These are phyloP conservation scores for Atherinomorus stipes DNA, from an alignment of 2,113 vertebrate species.

Conservation along the genomic window DNA sequence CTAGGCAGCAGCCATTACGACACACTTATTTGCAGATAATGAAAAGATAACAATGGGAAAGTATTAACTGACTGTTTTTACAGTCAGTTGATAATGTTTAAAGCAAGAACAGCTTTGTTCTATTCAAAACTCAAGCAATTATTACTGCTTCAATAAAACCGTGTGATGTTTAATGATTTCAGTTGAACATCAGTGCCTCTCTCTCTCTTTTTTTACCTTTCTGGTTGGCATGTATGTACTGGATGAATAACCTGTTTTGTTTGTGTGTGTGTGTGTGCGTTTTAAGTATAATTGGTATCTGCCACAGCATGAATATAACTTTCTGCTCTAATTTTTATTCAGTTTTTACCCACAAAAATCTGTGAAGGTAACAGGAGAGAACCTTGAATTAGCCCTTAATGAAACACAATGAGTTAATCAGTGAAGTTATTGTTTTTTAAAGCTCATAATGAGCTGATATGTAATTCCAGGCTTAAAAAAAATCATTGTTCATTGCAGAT, in stretches of 20 bases:
- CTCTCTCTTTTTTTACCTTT: not conserved
- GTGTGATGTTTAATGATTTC: slow-evolving; percentile 19
- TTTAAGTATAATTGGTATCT: slow-evolving; percentile 1
- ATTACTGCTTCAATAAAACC: slow-evolving; percentile 22
- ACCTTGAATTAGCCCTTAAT: not conserved
- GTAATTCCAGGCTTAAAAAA: slow-evolving; percentile 20
- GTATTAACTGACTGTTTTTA: too few species aligned
- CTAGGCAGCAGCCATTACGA: too few species aligned
- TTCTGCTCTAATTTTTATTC: not conserved
- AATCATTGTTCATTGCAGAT: slow-evolving; percentile 38
- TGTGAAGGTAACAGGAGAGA: not conserved
- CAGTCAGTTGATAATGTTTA: slow-evolving; percentile 28
- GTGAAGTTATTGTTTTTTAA: slow-evolving; percentile 2
- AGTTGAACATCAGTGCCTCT: not conserved
- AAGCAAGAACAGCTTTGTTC: slow-evolving; percentile 32
- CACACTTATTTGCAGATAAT: too few species aligned
- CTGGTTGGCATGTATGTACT: slow-evolving; percentile 3
- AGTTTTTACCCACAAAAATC: not conserved
- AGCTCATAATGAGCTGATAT: not conserved
- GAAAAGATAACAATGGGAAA: too few species aligned
- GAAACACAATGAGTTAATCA: not conserved
- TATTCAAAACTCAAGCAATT: slow-evolving; percentile 11
- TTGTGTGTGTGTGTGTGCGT: too few species aligned
- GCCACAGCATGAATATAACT: not conserved
- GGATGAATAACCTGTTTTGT: not conserved